A percentile compares a stretch with the other conserved stretches of the same genome.
Evolutionary conservation across 2,797 vertebrate species (phyloP).

Genomic region (Cyclopterus lumpus): DNA sequence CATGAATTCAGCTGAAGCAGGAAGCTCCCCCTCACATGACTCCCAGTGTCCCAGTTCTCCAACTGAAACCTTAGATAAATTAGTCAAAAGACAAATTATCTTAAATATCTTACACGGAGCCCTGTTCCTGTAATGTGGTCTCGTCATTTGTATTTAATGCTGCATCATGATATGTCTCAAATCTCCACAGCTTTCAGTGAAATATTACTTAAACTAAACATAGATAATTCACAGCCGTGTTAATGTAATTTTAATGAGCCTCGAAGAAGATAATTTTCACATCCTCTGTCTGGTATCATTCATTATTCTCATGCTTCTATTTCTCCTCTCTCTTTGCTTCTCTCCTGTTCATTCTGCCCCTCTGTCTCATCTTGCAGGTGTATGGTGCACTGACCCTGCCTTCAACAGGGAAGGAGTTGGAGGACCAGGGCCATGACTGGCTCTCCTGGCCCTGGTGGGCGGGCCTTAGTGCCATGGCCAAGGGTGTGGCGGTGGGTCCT

Average conservation of each 20-base stretch:
- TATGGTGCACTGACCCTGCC: slow-evolving; percentile 83
- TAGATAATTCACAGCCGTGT: slow-evolving; percentile 52
- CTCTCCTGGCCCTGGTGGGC: slow-evolving; percentile 85
- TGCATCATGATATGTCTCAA: slow-evolving; percentile 31
- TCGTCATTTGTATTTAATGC: slow-evolving; percentile 47
- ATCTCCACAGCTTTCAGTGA: slow-evolving; percentile 29
- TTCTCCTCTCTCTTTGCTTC: background rate
- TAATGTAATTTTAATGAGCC: slow-evolving; percentile 63
- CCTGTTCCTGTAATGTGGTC: slow-evolving; percentile 43
- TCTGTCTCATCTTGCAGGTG: slow-evolving; percentile 77
- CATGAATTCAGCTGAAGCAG: slow-evolving; percentile 56
- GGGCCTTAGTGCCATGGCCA: slow-evolving; percentile 82
- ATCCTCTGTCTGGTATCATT: slow-evolving; percentile 13
- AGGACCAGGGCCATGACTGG: slow-evolving; percentile 82
- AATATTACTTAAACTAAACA: slow-evolving; percentile 43
- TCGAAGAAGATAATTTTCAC: slow-evolving; percentile 34
- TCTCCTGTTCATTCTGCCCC: background rate
- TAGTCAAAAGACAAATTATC: slow-evolving; percentile 65
- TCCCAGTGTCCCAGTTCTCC: slow-evolving; percentile 43
- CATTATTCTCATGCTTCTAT: background rate
- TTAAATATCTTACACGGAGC: slow-evolving; percentile 51
- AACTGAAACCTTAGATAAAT: slow-evolving; percentile 54
- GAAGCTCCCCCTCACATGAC: slow-evolving; percentile 32
- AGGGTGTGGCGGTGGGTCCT: slow-evolving; percentile 79
- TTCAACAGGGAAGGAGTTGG: slow-evolving; percentile 80